Conservation (phyloP, 2,888 invertebrate species). For the Antitype chi region DNA sequence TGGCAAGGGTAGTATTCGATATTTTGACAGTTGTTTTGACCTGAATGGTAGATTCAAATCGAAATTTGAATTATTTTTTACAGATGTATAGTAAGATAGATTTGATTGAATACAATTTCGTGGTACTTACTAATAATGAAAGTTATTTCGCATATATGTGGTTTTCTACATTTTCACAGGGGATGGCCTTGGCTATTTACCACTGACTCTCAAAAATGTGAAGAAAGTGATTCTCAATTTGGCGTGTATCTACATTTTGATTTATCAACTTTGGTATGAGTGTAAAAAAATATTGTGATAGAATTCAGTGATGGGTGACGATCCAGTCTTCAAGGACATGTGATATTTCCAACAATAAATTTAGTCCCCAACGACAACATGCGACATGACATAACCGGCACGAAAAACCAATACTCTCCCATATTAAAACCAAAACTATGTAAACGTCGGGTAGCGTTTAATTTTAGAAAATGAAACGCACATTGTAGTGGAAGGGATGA, state of each 20-base stretch:
- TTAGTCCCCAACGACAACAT: neutral
- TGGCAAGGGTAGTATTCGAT: neutral
- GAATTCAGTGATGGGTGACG: neutral
- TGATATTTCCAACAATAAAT: neutral
- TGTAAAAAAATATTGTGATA: neutral
- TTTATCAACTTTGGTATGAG: neutral
- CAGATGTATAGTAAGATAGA: neutral
- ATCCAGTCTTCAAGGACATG: neutral
- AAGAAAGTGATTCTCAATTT: neutral
- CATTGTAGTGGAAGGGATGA: constrained; percentile 68
- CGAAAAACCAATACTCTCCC: constrained; percentile 40
- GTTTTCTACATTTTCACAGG: neutral
- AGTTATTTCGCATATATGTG: too few species aligned
- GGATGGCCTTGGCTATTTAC: neutral
- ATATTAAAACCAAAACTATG: constrained; percentile 64
- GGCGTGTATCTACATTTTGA: neutral
- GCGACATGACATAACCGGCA: constrained; percentile 1
- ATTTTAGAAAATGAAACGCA: constrained; percentile 70
- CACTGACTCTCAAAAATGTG: neutral
- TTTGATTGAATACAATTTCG: neutral
- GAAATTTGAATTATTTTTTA: too few species aligned
- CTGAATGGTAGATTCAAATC: neutral
- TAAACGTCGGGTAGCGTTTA: constrained; percentile 57
- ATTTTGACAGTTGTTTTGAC: neutral
- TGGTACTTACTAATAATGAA: neutral